These are phyloP conservation scores for Alexandromys fortis DNA, from an alignment of 2,113 vertebrate species.

Conservation along the genomic window DNA sequence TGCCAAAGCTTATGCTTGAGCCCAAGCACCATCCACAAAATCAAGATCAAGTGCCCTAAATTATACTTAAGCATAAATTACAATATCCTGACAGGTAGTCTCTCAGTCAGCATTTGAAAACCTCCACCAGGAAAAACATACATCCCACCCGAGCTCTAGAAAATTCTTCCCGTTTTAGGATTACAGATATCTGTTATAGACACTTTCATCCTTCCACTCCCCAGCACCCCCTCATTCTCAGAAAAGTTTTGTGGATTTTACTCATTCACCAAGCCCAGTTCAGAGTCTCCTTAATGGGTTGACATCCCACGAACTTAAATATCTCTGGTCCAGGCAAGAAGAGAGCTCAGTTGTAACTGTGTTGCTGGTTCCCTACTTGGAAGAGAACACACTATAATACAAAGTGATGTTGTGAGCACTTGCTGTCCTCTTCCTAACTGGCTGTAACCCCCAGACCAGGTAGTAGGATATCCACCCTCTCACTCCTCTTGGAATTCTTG, in stretches of 20 bases:
- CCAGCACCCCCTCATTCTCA: neutral
- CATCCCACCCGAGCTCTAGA: neutral
- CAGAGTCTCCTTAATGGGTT: neutral
- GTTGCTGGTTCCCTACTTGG: neutral
- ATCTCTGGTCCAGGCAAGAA: neutral
- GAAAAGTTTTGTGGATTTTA: neutral
- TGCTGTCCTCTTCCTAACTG: neutral
- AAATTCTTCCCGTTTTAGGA: neutral
- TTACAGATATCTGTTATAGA: neutral
- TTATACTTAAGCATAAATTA: constrained; percentile 1
- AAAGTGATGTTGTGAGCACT: neutral
- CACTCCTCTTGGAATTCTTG: neutral
- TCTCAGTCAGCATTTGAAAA: neutral
- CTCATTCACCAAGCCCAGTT: neutral
- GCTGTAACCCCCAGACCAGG: neutral
- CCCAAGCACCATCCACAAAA: neutral
- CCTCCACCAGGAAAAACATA: neutral
- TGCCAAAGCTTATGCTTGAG: too few relatives aligned
- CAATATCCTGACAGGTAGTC: neutral
- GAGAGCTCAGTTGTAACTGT: neutral
- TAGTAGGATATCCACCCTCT: neutral
- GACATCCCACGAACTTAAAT: neutral
- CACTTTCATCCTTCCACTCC: neutral
- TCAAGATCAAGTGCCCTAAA: neutral
- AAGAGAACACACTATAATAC: neutral